phyloP scores from a whole-genome alignment of 1,140 invertebrate species.

The Hypsibius dujardini region DNA sequence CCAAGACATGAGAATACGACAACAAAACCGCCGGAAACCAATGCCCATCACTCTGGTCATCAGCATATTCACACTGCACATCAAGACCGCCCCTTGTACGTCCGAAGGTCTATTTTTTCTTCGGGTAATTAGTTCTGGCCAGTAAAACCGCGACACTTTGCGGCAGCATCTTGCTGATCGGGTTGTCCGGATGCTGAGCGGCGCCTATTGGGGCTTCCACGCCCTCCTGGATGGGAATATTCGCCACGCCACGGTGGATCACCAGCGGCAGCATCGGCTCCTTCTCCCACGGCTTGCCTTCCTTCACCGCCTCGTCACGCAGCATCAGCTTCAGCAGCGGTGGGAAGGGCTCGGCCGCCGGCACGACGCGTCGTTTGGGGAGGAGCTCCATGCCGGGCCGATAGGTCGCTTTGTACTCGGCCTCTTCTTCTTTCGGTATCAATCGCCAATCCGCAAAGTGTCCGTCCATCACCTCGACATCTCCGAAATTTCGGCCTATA shows the following conservation, averaged over 20 bases:
- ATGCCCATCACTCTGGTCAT: too few species aligned
- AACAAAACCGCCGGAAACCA: too few species aligned
- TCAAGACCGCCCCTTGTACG: too few species aligned
- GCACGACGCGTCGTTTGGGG: constrained; percentile 31
- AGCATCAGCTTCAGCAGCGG: constrained; percentile 43
- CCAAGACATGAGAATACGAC: too few species aligned
- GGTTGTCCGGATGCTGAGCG: neutral
- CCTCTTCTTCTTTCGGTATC: constrained; percentile 55
- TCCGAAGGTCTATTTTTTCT: too few species aligned
- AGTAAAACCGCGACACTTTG: neutral
- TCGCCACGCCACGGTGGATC: neutral
- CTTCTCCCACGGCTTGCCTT: constrained; percentile 12
- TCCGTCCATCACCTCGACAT: constrained; percentile 42
- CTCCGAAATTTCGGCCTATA: constrained; percentile 25
- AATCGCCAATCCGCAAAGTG: constrained; percentile 59
- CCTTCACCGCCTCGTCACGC: constrained; percentile 19
- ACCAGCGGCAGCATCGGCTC: constrained; percentile 19
- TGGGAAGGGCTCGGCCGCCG: constrained; percentile 46
- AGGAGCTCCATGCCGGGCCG: constrained; percentile 27
- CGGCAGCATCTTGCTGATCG: neutral
- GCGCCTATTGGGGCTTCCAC: constrained; percentile 1
- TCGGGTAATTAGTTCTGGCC: too few species aligned
- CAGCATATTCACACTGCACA: too few species aligned
- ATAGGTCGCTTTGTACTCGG: constrained; percentile 34
- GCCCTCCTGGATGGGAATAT: constrained; percentile 1